phyloP scores from a whole-genome alignment of 2,797 vertebrate genomes.

The Florisuga fusca region DNA sequence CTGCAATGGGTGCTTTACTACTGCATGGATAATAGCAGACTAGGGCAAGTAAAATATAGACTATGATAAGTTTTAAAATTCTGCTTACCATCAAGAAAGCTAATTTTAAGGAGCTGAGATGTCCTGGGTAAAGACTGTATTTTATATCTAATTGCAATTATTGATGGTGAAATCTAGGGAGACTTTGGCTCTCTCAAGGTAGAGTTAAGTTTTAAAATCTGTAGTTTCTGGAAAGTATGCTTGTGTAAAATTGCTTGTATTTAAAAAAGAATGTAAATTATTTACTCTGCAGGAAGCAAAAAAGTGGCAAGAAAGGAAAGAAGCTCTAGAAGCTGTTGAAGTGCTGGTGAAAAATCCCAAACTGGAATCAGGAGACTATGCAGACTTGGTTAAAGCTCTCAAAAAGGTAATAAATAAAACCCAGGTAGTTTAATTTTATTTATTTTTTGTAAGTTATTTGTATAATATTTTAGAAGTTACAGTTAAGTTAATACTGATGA shows the following conservation, averaged over 20 bases:
- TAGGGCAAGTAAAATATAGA: not conserved
- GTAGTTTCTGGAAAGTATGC: not conserved
- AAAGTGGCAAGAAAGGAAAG: constrained; percentile 99
- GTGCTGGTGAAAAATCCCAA: constrained; percentile 91
- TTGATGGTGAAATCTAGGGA: not conserved
- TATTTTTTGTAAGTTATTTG: not conserved
- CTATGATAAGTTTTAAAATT: not conserved
- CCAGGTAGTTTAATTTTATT: not conserved
- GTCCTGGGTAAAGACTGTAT: not conserved
- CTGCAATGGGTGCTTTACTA: not conserved
- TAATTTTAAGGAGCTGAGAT: not conserved
- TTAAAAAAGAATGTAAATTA: not conserved
- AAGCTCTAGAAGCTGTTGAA: constrained; percentile 93
- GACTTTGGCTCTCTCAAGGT: not conserved
- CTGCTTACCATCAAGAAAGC: not conserved
- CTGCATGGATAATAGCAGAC: not conserved
- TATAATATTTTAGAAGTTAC: not conserved
- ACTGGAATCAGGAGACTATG: constrained; percentile 94
- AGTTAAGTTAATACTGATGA: not conserved
- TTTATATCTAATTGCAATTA: not conserved
- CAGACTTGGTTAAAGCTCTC: constrained; percentile 92
- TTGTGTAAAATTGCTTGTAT: not conserved
- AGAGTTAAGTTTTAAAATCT: not conserved
- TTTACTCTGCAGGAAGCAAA: constrained; percentile 90
- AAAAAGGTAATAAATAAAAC: constrained; percentile 87